phyloP scores from a whole-genome alignment of 2,113 vertebrate genomes.

The Neolamprologus cancellatus region DNA sequence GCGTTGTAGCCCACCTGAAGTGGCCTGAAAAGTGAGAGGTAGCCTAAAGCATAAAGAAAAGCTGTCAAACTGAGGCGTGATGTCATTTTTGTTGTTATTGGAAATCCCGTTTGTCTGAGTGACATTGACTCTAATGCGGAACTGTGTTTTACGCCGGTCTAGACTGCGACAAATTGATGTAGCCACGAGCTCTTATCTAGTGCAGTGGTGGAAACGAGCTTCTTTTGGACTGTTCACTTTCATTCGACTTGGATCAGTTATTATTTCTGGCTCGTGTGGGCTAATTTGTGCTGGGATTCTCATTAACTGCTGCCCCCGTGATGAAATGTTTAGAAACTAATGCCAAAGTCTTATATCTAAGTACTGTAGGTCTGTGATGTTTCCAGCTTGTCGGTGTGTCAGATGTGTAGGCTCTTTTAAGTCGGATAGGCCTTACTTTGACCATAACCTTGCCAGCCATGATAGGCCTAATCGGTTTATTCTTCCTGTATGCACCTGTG shows the following conservation, averaged over 20 bases:
- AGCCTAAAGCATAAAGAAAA: background rate
- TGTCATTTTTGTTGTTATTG: slow-evolving; percentile 8
- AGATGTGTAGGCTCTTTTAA: background rate
- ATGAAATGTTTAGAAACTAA: background rate
- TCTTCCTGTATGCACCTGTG: background rate
- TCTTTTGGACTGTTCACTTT: background rate
- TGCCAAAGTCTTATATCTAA: background rate
- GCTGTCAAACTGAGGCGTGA: background rate
- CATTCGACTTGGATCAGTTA: background rate
- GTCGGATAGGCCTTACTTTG: slow-evolving; percentile 22
- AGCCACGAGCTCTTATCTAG: background rate
- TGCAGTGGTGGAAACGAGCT: background rate
- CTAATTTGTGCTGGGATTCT: background rate
- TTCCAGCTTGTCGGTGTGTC: background rate
- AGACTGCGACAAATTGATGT: slow-evolving; percentile 65
- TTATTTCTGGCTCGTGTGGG: background rate
- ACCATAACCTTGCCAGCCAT: slow-evolving; percentile 54
- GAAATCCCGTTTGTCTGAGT: slow-evolving; percentile 39
- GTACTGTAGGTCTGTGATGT: background rate
- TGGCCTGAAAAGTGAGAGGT: slow-evolving; percentile 21
- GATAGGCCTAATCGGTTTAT: slow-evolving; percentile 62
- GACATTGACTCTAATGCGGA: slow-evolving; percentile 72
- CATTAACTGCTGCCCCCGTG: background rate
- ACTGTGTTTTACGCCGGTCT: slow-evolving; percentile 34
- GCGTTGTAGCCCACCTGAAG: slow-evolving; percentile 36